phyloP scores from a whole-genome alignment of 2,888 invertebrate genomes.

The Erynnis tages region DNA sequence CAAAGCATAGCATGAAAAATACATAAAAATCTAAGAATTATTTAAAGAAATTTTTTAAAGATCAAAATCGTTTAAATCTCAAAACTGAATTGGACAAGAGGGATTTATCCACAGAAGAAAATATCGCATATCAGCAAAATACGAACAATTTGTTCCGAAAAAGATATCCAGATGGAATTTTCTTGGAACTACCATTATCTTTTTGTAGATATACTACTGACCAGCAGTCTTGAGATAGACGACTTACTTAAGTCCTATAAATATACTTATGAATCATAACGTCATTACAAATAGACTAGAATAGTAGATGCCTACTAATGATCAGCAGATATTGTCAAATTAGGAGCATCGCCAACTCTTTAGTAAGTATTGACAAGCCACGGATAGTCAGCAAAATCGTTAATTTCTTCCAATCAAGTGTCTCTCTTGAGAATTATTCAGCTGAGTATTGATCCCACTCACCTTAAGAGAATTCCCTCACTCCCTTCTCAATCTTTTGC shows the following conservation, averaged over 20 bases:
- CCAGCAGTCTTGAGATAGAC: conserved; percentile 10
- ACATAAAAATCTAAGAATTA: too few relatives aligned
- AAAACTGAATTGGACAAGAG: background rate
- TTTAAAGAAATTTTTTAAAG: too few relatives aligned
- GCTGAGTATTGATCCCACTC: conserved; percentile 4
- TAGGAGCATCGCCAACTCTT: too few relatives aligned
- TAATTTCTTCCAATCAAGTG: conserved; percentile 15
- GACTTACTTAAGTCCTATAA: too few relatives aligned
- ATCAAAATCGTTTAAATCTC: background rate
- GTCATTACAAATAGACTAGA: too few relatives aligned
- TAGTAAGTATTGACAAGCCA: background rate
- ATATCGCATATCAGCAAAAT: conserved; percentile 20
- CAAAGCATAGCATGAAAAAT: too few relatives aligned
- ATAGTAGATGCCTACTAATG: too few relatives aligned
- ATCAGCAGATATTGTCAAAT: too few relatives aligned
- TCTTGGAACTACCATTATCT: conserved; percentile 2
- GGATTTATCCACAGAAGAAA: conserved; percentile 14
- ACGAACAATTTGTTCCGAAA: conserved; percentile 13
- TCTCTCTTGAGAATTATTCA: conserved; percentile 13
- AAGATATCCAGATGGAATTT: conserved; percentile 11
- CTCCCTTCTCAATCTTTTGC: conserved; percentile 8
- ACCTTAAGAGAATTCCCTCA: conserved; percentile 13
- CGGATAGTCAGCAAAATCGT: conserved; percentile 1
- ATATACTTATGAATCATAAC: too few relatives aligned
- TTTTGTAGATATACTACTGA: conserved; percentile 6